phyloP scores from a whole-genome alignment of 2,113 vertebrate genomes.

The Raja brachyura region DNA sequence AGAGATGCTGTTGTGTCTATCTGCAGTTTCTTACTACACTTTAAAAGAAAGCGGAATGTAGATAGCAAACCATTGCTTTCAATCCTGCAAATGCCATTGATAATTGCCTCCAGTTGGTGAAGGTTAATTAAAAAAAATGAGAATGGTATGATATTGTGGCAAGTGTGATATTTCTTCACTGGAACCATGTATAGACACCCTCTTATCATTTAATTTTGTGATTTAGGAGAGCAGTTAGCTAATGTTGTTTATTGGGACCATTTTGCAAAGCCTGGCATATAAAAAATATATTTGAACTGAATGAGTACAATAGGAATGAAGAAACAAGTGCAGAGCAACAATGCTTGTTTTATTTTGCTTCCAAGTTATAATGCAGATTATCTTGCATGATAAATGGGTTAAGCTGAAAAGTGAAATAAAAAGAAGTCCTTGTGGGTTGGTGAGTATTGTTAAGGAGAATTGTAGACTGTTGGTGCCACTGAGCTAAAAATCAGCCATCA shows the following conservation, averaged over 20 bases:
- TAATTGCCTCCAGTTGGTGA: neutral
- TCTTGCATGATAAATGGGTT: neutral
- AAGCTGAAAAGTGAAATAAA: neutral
- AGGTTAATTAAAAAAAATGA: neutral
- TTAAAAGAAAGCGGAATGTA: too few relatives aligned
- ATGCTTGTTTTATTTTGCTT: too few relatives aligned
- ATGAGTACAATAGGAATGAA: neutral
- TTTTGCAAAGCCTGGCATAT: neutral
- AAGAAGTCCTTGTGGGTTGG: neutral
- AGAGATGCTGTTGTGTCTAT: too few relatives aligned
- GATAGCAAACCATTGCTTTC: too few relatives aligned
- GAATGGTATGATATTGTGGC: neutral
- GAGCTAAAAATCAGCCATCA: too few relatives aligned
- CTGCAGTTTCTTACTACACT: too few relatives aligned
- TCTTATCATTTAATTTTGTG: neutral
- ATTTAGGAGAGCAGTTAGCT: neutral
- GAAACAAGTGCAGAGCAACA: neutral
- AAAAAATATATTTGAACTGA: neutral
- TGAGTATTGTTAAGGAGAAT: too few relatives aligned
- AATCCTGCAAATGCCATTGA: neutral
- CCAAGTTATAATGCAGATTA: neutral
- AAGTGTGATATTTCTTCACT: too few relatives aligned
- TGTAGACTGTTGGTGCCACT: too few relatives aligned
- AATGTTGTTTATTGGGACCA: neutral
- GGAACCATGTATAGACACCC: neutral